Percentiles rank a stretch among this genome's conserved stretches.
Conservation (phyloP, 2,113 vertebrate genomes). For the Poicephalus meyeri region DNA sequence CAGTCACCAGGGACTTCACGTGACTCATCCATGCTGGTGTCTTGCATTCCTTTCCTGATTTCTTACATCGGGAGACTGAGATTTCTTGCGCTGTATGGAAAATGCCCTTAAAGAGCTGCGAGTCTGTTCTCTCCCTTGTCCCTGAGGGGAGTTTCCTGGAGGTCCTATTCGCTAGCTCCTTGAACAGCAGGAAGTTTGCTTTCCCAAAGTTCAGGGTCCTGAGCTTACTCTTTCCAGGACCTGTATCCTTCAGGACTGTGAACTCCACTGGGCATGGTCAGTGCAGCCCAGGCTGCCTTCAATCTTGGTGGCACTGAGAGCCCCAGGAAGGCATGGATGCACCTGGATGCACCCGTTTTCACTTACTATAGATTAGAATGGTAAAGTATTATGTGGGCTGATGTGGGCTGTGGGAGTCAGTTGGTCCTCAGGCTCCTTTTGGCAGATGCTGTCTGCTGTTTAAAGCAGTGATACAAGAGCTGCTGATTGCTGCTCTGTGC, state of each 20-base stretch:
- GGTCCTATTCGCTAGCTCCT: neutral
- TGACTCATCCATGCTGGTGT: neutral
- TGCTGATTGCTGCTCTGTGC: neutral
- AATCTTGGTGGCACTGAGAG: neutral
- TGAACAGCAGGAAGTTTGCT: neutral
- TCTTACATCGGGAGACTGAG: neutral
- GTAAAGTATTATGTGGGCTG: too few relatives aligned
- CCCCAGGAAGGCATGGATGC: too few relatives aligned
- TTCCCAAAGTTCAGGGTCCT: neutral
- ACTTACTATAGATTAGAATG: neutral
- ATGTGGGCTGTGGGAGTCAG: fast-evolving
- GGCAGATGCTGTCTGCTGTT: neutral
- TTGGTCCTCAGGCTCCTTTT: neutral
- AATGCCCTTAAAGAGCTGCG: neutral
- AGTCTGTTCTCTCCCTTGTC: neutral
- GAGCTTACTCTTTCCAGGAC: neutral
- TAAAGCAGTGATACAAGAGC: neutral
- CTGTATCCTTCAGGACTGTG: neutral
- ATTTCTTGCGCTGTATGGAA: neutral
- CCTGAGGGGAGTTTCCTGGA: neutral
- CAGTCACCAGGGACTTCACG: neutral
- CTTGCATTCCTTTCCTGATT: neutral
- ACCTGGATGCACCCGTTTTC: neutral
- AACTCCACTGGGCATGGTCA: neutral
- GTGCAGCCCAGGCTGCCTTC: neutral